Evolutionary conservation across 2,113 vertebrate species (phyloP), one percentile per base, ranked within the genome.

Genomic region (Turnix velox): DNA sequence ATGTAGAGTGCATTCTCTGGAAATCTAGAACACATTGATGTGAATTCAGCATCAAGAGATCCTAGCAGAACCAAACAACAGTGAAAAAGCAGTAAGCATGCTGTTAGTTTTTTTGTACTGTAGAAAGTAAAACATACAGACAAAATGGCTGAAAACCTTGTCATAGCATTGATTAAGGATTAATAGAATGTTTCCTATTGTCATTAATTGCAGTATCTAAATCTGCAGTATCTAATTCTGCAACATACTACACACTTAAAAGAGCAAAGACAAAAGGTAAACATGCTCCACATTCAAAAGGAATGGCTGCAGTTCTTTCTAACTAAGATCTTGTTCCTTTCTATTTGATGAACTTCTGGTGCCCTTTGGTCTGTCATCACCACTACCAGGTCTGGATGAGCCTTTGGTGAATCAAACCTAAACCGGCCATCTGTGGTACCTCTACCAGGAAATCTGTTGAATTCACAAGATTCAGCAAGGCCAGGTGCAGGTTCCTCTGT

Each of bases 181-280:
- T 4, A 90, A 52, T 37, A 2, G 9, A 37, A 78, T 54, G 1
- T 33, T 75, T 87, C 27, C 25, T 67, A 8, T 1, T n/a, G 23
- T 4, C 20, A 52, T 48, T 52, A 48, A 14, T 3, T 12, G 20
- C n/a, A n/a, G n/a, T n/a, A n/a, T n/a, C n/a, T n/a, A 83, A 79
- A 68, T 24, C 30, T 73, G 4, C 14, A 25, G 8, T 22, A 22
- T 49, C 19, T 72, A 42, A 30, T 74, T 87, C 65, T 92, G 59
- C 69, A 87, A 42, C 4, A 8, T 43, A 27, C n/a, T 68, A 20
- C 33, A 35, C 5, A 55, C 3, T 22, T 63, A n/a, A 10, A 43
- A 17, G 18, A 0, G 0, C 37, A 9, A 37, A 81, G 65, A 6
- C 8, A 61, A 66, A 84, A 27, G 7, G 7, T 66, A 22, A 52